Conservation (phyloP, 2,113 vertebrate genomes). For the Chrysemys picta region DNA sequence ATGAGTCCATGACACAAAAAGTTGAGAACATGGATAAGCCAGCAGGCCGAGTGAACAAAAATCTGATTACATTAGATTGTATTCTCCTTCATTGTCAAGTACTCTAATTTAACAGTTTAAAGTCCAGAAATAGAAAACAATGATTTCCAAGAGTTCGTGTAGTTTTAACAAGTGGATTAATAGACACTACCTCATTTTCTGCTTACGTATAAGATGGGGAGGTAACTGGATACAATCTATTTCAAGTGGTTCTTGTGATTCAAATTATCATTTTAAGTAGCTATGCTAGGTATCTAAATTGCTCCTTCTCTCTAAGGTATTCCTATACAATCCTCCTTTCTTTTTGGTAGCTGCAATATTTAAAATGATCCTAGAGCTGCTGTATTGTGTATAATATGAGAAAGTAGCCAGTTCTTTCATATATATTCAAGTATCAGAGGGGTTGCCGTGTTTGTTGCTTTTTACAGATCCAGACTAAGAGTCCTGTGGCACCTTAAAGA, state of each 20-base stretch:
- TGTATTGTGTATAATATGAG: background rate
- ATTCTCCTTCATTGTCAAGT: background rate
- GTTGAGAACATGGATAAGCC: background rate
- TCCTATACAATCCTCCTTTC: background rate
- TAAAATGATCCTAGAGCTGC: background rate
- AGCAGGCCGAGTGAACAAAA: background rate
- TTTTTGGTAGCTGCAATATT: background rate
- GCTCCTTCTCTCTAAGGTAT: background rate
- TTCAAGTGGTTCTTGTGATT: background rate
- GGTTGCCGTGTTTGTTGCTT: no score
- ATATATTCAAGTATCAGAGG: background rate
- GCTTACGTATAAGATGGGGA: background rate
- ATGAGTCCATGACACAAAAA: background rate
- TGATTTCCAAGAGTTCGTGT: background rate
- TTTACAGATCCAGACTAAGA: no score
- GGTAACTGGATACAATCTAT: background rate
- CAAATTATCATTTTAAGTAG: background rate
- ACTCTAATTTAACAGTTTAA: background rate
- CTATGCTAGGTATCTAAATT: background rate
- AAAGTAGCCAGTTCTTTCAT: background rate
- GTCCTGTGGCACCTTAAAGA: no score
- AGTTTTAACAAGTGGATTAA: background rate
- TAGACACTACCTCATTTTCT: background rate
- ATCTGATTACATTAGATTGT: background rate
- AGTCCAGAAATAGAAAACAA: background rate